Conservation (phyloP, 35 echinoderm and acorn worm species). For the Eucidaris tribuloides region DNA sequence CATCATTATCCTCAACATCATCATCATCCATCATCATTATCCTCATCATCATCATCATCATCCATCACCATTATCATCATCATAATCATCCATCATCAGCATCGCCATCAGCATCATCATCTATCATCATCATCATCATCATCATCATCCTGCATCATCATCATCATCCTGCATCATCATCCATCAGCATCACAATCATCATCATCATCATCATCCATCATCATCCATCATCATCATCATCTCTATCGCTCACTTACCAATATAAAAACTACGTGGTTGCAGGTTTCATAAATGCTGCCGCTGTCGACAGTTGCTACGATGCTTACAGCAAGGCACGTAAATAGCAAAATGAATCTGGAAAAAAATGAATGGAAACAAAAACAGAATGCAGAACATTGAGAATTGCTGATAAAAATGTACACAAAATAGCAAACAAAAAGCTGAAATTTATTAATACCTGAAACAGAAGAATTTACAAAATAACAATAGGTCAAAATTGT, state of each 20-base stretch:
- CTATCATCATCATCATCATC: neutral
- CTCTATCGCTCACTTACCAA: constrained; percentile 51
- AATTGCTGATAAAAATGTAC: no score
- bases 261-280: constrained; percentile 79
- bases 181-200: neutral
- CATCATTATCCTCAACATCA: no score
- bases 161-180: neutral
- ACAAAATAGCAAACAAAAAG: no score
- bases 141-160: neutral
- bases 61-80: no score
- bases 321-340: constrained; percentile 90
- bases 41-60: no score
- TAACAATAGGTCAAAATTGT: no score
- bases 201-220: neutral
- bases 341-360: constrained; percentile 85
- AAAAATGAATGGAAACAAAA: constrained; percentile 11
- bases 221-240: neutral
- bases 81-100: no score
- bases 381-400: no score
- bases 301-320: constrained; percentile 76
- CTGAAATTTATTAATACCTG: no score
- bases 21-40: no score
- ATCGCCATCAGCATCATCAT: no score
- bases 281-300: constrained; percentile 1
- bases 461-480: no score